Percentiles rank a stretch among this genome's conserved stretches.
These are phyloP conservation scores for Eretmochelys imbricata DNA, from an alignment of 2,113 vertebrate species.

Conservation along the genomic window DNA sequence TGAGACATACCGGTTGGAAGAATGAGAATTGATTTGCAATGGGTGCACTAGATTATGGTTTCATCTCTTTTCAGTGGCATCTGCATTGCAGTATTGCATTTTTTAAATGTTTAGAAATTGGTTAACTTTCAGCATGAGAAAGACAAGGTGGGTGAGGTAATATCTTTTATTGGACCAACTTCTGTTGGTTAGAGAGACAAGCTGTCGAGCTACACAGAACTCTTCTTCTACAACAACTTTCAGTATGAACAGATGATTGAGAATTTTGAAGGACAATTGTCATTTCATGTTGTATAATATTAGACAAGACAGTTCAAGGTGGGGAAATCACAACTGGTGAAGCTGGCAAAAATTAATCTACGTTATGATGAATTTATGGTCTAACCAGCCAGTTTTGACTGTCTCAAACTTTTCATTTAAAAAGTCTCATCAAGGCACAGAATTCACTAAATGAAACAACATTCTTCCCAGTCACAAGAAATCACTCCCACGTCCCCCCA, in stretches of 20 bases:
- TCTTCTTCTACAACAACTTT: not conserved
- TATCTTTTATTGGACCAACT: not conserved
- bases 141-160: not conserved
- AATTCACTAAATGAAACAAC: not conserved
- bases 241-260: not conserved
- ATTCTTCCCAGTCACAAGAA: not conserved
- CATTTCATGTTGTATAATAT: fast-evolving
- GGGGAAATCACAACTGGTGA: not conserved
- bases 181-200: not conserved
- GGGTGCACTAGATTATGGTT: not conserved
- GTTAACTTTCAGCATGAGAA: not conserved
- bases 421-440: not conserved
- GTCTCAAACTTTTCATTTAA: not conserved
- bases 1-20: not conserved
- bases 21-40: not conserved
- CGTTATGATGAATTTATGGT: fast-evolving
- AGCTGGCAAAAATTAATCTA: not conserved
- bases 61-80: fast-evolving
- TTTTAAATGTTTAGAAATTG: fast-evolving
- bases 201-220: not conserved
- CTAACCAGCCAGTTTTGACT: fast-evolving
- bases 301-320: not conserved
- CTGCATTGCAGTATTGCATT: not conserved
- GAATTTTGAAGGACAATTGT: not conserved
- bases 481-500: not conserved